Evolutionary conservation across 2,113 vertebrate genomes (phyloP).

Genomic region (Psilopsiagon aymara): DNA sequence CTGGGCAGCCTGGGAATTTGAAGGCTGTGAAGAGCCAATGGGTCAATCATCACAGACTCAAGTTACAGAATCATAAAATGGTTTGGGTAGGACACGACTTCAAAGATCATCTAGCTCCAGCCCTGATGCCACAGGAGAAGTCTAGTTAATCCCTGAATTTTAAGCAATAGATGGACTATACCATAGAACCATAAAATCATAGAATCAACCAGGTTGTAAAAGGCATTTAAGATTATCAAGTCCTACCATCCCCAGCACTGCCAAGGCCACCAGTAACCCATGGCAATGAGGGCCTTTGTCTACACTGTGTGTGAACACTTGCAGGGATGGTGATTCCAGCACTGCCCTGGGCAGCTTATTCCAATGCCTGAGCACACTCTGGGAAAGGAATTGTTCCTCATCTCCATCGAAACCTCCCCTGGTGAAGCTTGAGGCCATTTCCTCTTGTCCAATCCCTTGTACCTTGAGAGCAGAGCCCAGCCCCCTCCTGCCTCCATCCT

Average conservation of each 20-base stretch:
- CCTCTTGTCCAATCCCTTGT: not conserved
- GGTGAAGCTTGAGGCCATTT: not conserved
- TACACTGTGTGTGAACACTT: not conserved
- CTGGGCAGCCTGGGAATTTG: fast-evolving
- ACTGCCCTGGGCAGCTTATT: not conserved
- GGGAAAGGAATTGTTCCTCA: not conserved
- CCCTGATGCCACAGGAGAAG: not conserved
- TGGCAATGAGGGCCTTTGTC: not conserved
- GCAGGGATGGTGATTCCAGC: not conserved
- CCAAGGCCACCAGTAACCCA: not conserved
- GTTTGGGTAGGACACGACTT: not conserved
- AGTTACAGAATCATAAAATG: not conserved
- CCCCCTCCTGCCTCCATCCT: not conserved
- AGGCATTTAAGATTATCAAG: not conserved
- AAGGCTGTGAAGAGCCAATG: not conserved
- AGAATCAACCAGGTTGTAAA: not conserved
- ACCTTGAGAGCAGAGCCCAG: not conserved
- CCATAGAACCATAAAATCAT: not conserved
- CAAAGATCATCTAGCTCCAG: not conserved
- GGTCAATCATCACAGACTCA: not conserved
- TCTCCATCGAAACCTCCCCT: not conserved
- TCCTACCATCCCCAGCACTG: not conserved
- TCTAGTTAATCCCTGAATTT: not conserved
- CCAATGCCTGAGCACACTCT: not conserved
- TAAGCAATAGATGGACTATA: not conserved